These are phyloP conservation scores for Aplodontia rufa DNA, from an alignment of 2,113 vertebrate genomes.

Conservation along the genomic window DNA sequence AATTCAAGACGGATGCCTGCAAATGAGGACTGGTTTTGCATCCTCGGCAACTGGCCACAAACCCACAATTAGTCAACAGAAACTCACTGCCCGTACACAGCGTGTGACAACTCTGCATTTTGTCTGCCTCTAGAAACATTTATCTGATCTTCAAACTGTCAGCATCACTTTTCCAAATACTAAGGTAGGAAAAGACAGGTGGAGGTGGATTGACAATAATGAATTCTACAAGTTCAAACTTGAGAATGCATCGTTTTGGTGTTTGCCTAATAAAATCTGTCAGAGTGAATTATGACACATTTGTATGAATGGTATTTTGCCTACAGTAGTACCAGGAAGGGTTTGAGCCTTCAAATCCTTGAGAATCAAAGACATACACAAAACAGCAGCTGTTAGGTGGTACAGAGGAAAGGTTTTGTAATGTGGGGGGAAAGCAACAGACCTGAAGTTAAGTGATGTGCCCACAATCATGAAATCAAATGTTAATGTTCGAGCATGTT, in stretches of 20 bases:
- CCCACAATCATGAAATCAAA: background rate
- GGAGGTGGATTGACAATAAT: background rate
- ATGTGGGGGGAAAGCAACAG: background rate
- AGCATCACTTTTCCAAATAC: background rate
- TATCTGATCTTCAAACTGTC: background rate
- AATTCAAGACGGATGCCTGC: background rate
- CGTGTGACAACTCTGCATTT: background rate
- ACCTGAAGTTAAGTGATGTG: background rate
- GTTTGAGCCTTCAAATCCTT: background rate
- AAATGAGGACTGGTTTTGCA: background rate
- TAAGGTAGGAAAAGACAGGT: background rate
- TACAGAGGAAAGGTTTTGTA: background rate
- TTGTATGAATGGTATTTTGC: constrained; percentile 48
- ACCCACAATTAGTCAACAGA: background rate
- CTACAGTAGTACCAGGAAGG: constrained; percentile 29
- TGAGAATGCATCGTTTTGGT: background rate
- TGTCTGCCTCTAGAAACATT: background rate
- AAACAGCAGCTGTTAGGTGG: background rate
- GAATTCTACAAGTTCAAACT: constrained; percentile 35
- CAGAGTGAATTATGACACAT: constrained; percentile 47
- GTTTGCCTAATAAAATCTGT: constrained; percentile 44
- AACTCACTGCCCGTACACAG: background rate
- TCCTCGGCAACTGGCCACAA: background rate
- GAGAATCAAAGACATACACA: constrained; percentile 6
- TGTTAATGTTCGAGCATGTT: too few species aligned